A percentile compares a stretch with the other conserved stretches of the same genome.
phyloP scores from a whole-genome alignment of 2,888 invertebrate genomes.

The Congeria kusceri region DNA sequence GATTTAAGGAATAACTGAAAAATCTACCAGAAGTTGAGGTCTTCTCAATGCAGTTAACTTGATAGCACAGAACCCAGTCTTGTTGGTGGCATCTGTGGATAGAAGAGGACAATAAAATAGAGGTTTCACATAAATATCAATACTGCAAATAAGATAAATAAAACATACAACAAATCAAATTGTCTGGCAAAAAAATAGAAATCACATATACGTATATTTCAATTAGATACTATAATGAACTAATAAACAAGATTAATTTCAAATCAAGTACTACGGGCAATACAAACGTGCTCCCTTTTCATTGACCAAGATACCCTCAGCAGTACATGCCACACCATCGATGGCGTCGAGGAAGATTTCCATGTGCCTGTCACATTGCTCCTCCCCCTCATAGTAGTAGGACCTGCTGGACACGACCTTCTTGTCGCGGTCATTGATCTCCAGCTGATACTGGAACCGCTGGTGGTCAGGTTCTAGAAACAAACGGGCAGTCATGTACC shows the following conservation, averaged over 20 bases:
- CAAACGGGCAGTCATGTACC: no score
- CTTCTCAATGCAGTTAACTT: slow-evolving; percentile 98
- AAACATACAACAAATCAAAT: no score
- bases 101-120: slow-evolving; percentile 21
- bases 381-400: slow-evolving; percentile 99
- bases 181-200: no score
- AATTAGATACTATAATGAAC: no score
- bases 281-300: no score
- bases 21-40: slow-evolving; percentile 95
- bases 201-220: no score
- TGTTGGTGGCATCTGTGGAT: slow-evolving; percentile 93
- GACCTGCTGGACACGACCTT: slow-evolving; percentile 98
- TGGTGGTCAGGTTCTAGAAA: slow-evolving; percentile 59
- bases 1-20: no score
- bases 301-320: no score
- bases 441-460: slow-evolving; percentile 79
- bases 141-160: background rate
- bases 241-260: no score
- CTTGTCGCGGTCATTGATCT: slow-evolving; percentile 95
- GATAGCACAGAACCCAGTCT: slow-evolving; percentile 98
- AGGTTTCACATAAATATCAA: background rate
- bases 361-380: slow-evolving; percentile 98
- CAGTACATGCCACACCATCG: slow-evolving; percentile 96
- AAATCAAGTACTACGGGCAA: no score
- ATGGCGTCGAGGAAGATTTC: slow-evolving; percentile 97